Percentiles rank a stretch among this genome's conserved stretches.
Evolutionary conservation across 1,140 invertebrate species (phyloP).

Genomic region (Philotrypesis tridentata): DNA sequence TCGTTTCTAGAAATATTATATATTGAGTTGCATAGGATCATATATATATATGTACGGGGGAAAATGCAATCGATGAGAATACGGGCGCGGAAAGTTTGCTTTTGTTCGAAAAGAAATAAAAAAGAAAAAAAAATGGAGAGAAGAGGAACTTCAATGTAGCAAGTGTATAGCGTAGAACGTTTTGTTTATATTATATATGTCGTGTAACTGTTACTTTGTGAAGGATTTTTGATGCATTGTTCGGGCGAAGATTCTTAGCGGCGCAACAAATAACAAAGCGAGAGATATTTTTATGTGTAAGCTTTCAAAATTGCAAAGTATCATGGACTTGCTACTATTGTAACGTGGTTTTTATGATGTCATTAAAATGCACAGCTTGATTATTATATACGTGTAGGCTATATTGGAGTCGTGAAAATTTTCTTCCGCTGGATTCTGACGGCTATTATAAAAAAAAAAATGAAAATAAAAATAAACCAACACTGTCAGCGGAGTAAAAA

Average conservation of each 20-base stretch:
- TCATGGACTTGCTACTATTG: neutral
- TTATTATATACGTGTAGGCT: neutral
- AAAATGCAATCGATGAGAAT: neutral
- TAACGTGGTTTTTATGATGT: neutral
- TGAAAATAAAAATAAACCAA: no score
- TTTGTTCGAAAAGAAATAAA: neutral
- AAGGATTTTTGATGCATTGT: neutral
- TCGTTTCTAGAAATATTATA: conserved; percentile 15
- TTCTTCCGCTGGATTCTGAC: neutral
- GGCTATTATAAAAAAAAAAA: neutral
- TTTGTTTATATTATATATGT: neutral
- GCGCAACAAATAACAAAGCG: neutral
- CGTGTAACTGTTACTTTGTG: neutral
- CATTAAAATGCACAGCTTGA: neutral
- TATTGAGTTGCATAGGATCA: no score
- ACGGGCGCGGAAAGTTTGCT: neutral
- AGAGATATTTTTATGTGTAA: neutral
- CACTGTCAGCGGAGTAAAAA: neutral
- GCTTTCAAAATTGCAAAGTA: neutral
- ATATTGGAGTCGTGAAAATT: neutral
- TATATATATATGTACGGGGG: no score
- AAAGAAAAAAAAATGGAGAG: no score
- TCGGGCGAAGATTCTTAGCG: neutral
- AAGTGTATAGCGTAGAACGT: neutral
- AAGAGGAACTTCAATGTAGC: neutral